Conservation (phyloP, 2,797 vertebrate species). For the Thalassophryne amazonica region DNA sequence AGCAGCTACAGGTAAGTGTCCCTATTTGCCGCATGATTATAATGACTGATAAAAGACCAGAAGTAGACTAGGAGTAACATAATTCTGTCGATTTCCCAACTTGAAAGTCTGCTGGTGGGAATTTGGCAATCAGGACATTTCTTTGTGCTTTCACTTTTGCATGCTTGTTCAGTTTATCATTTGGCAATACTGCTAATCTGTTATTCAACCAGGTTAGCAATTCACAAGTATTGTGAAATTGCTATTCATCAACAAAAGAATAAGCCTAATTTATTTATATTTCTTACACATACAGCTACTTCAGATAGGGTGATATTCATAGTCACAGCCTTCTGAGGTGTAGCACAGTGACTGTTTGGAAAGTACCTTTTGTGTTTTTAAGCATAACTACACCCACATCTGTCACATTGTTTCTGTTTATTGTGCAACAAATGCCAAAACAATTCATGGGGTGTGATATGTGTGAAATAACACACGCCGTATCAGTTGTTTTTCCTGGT, state of each 20-base stretch:
- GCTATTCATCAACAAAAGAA: too few relatives aligned
- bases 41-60: too few relatives aligned
- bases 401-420: conserved; percentile 11
- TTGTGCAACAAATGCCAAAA: not conserved
- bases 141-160: not conserved
- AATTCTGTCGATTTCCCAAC: too few relatives aligned
- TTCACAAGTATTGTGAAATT: too few relatives aligned
- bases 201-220: too few relatives aligned
- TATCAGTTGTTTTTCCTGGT: conserved; percentile 1
- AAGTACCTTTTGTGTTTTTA: not conserved
- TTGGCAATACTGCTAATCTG: too few relatives aligned
- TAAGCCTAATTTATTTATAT: not conserved
- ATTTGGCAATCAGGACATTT: too few relatives aligned
- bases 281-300: not conserved
- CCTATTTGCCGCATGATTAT: not conserved
- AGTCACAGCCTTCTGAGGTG: not conserved
- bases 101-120: too few relatives aligned
- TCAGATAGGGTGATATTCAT: not conserved
- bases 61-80: too few relatives aligned
- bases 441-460: not conserved
- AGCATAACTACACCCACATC: not conserved
- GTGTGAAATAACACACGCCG: conserved; percentile 7
- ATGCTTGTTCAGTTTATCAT: not conserved
- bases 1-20: conserved; percentile 85
- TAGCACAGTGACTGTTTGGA: too few relatives aligned